Evolutionary conservation across 1,140 invertebrate species (phyloP), one percentile per base, ranked within the genome.

Genomic region (Nasonia vitripennis): DNA sequence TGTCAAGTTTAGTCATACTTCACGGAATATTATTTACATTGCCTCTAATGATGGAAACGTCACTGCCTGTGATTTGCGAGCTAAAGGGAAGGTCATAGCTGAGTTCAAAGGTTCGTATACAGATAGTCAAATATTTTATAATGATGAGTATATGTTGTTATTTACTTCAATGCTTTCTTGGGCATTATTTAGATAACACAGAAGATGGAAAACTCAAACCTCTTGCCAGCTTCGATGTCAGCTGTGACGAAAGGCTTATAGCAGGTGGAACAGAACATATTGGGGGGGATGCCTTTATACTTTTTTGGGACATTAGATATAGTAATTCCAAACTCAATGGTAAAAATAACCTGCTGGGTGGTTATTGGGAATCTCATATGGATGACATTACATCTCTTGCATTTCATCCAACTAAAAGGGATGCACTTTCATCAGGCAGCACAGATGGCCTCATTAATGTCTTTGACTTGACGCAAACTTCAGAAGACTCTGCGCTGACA

Each of bases 361-460:
- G 96, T 12, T 99, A 98, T 91, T 97, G 96, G 95, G 96, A 98
- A 89, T 96, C 96, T 41, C 97, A 98, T 89, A 95, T 95, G 86
- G 97, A 98, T 93, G 97, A 98, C 91, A 95, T 98, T 14, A 97
- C 97, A 0, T 91, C 95, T 94, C 94, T 98, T 0, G 93, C 95
- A 88, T 99, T 98, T 92, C 96, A 98, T 94, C 94, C 95, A 67
- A 92, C 87, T n/a, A 95, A 96, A 90, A 91, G 94, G 12, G 95
- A 97, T 91, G 92, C 94, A 27, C 89, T 99, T 73, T 95, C 95
- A 71, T 95, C 96, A 0, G 97, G 97, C 0, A 96, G 97, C 31
- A 95, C 95, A 0, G 98, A 99, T 93, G 97, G 98, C 0, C 93
- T 98, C 1, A 95, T 98, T 0, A 98, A 98, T 93, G 90, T 98